A percentile compares a stretch with the other conserved stretches of the same genome.
Conservation (phyloP, 2,888 invertebrate genomes). For the Apotomis capreana region DNA sequence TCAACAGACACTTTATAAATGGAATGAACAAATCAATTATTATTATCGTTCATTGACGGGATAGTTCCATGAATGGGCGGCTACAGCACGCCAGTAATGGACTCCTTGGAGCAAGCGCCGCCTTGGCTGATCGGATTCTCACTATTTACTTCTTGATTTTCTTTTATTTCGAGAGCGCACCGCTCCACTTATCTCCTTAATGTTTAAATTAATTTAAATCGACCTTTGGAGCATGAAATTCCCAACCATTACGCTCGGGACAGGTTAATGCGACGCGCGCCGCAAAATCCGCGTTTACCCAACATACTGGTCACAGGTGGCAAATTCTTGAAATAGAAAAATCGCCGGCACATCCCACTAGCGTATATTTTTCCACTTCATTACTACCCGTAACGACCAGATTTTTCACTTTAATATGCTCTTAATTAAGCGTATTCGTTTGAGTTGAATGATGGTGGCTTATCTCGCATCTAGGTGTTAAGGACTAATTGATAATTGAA, state of each 20-base stretch:
- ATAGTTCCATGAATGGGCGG: constrained; percentile 3
- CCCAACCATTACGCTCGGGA: constrained; percentile 72
- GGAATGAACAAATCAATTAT: too few relatives aligned
- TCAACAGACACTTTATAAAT: too few relatives aligned
- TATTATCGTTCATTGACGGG: background rate
- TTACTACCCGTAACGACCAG: constrained; percentile 63
- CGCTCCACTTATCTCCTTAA: constrained; percentile 69
- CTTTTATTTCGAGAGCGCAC: too few relatives aligned
- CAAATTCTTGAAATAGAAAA: constrained; percentile 67
- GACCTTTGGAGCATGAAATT: constrained; percentile 75
- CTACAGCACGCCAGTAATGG: constrained; percentile 5
- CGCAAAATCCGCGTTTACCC: constrained; percentile 61
- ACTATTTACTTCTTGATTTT: constrained; percentile 72
- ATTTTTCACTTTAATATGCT: constrained; percentile 75
- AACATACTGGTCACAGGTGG: constrained; percentile 64
- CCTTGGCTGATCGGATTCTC: constrained; percentile 66
- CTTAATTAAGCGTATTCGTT: constrained; percentile 65
- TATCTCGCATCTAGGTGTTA: constrained; percentile 74
- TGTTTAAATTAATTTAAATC: constrained; percentile 79
- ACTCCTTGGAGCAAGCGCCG: constrained; percentile 42
- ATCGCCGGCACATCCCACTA: constrained; percentile 47
- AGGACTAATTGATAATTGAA: constrained; percentile 76
- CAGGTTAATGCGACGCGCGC: constrained; percentile 71
- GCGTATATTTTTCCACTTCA: constrained; percentile 63
- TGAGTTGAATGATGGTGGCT: constrained; percentile 58